Conservation (phyloP, 2,113 vertebrate genomes). For the Pollachius pollachius region DNA sequence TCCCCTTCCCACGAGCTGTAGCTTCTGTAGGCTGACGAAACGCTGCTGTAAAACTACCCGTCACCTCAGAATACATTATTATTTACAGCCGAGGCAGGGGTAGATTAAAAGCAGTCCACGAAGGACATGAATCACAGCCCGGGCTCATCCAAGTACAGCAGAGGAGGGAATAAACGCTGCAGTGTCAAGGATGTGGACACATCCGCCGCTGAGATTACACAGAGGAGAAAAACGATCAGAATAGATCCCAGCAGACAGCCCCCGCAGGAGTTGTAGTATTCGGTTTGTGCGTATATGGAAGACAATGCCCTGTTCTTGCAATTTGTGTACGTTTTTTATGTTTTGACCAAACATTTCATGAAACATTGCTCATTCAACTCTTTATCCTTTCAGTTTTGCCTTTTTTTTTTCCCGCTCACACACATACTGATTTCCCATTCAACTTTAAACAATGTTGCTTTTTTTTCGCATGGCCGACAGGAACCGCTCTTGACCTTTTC, state of each 20-base stretch:
- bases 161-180: background rate
- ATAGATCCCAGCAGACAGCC: too few relatives aligned
- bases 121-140: constrained; percentile 27
- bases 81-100: constrained; percentile 20
- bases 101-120: constrained; percentile 14
- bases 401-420: constrained; percentile 39
- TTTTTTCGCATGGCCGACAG: background rate
- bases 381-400: constrained; percentile 32
- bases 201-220: background rate
- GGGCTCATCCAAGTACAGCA: constrained; percentile 29
- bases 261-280: too few relatives aligned
- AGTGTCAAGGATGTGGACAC: constrained; percentile 10
- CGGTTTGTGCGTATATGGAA: too few relatives aligned
- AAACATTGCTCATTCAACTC: constrained; percentile 37
- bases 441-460: constrained; percentile 15
- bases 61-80: constrained; percentile 10
- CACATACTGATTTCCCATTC: background rate
- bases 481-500: constrained; percentile 14
- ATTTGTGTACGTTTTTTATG: too few relatives aligned
- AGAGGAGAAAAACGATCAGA: too few relatives aligned
- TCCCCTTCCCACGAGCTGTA: too few relatives aligned
- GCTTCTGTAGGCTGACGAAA: background rate
- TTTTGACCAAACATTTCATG: constrained; percentile 43
- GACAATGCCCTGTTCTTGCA: too few relatives aligned
- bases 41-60: background rate